A percentile compares a stretch with the other conserved stretches of the same genome.
Evolutionary conservation across 2,888 invertebrate genomes (phyloP).

Genomic region (Pyrrhia umbra): DNA sequence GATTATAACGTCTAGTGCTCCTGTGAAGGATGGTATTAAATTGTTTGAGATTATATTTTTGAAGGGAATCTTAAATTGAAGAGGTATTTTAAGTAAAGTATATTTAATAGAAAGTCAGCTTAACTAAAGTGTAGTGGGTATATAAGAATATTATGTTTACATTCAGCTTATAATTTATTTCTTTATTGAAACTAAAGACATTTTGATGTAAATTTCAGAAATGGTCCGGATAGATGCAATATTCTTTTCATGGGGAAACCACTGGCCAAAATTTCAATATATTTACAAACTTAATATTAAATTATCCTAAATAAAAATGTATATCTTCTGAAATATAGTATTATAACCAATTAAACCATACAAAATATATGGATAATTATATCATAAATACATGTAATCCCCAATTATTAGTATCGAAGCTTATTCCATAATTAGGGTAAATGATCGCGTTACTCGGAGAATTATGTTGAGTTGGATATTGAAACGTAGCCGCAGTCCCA

Average conservation of each 20-base stretch:
- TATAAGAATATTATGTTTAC: neutral
- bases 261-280: no score
- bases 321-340: no score
- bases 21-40: neutral
- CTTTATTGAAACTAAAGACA: no score
- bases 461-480: slow-evolving; percentile 37
- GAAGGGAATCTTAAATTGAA: neutral
- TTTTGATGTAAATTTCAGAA: no score
- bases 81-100: neutral
- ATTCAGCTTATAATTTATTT: neutral
- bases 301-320: no score
- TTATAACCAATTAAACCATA: no score
- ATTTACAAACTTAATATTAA: no score
- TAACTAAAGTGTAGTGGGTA: neutral
- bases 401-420: neutral
- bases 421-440: slow-evolving; percentile 13
- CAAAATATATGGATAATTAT: no score
- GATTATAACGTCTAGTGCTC: neutral
- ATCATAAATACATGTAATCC: neutral
- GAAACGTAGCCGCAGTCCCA: slow-evolving; percentile 38
- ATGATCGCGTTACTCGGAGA: slow-evolving; percentile 22
- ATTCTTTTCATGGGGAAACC: no score
- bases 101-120: neutral
- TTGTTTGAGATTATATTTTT: neutral
- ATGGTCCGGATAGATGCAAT: no score